Evolutionary conservation across 2,113 vertebrate species (phyloP).

Genomic region (Pygoscelis antarcticus): DNA sequence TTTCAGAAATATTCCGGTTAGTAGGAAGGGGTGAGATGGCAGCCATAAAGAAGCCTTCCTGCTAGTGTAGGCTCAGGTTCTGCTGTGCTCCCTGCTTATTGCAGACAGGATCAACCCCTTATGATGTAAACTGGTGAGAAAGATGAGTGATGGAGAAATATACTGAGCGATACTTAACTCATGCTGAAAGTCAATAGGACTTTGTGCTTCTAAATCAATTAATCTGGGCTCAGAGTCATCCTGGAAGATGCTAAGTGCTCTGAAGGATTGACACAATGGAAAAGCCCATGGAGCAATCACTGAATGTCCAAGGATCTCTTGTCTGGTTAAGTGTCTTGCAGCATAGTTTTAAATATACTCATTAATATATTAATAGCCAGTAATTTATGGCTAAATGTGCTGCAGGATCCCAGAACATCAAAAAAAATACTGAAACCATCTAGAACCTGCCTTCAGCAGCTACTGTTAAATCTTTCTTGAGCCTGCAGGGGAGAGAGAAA

Average conservation of each 20-base stretch:
- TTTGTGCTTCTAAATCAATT: neutral
- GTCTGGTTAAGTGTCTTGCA: neutral
- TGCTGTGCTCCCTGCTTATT: neutral
- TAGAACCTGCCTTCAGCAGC: neutral
- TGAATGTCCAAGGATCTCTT: neutral
- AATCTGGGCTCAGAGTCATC: neutral
- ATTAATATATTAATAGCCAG: neutral
- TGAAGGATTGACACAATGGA: neutral
- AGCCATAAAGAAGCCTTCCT: neutral
- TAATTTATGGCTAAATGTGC: neutral
- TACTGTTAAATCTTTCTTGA: neutral
- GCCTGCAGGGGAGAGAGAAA: neutral
- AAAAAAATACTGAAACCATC: neutral
- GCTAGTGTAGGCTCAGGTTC: neutral
- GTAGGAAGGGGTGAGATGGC: neutral
- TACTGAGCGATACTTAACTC: neutral
- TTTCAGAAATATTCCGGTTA: neutral
- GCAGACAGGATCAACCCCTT: neutral
- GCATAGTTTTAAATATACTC: neutral
- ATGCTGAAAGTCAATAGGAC: neutral
- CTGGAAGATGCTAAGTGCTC: neutral
- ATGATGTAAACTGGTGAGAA: neutral
- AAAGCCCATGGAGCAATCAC: neutral
- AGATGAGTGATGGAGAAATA: neutral
- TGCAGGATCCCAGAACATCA: neutral